Percentiles rank a stretch among this genome's conserved stretches.
phyloP scores from a whole-genome alignment of 2,888 invertebrate species.

The Torymus aiolomorphi region DNA sequence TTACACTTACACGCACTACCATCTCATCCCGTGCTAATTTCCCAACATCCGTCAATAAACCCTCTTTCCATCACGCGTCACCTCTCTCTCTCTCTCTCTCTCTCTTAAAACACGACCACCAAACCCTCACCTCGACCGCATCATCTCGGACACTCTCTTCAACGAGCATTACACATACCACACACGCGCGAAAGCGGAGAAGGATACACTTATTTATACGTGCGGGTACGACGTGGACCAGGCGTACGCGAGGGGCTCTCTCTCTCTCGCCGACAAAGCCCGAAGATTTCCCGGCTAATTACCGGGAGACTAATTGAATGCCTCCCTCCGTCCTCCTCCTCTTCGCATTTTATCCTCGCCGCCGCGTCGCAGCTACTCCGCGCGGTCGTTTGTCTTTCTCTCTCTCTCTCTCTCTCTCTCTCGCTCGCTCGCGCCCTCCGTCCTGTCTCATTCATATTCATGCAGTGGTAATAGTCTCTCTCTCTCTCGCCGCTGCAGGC shows the following conservation, averaged over 20 bases:
- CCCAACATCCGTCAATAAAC: no score
- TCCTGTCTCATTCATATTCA: constrained; percentile 75
- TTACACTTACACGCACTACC: no score
- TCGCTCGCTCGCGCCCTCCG: constrained; percentile 30
- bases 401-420: constrained; percentile 56
- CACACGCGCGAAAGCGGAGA: no score
- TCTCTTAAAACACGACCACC: no score
- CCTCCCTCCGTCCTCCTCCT: constrained; percentile 64
- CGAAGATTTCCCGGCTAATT: constrained; percentile 76
- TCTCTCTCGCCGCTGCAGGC: constrained; percentile 61
- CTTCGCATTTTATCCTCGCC: background rate
- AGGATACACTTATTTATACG: no score
- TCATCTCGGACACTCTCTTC: no score
- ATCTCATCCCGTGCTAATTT: no score
- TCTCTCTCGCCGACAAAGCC: constrained; percentile 68
- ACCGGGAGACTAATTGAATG: constrained; percentile 76
- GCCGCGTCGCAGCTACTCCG: constrained; percentile 1
- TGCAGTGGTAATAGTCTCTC: constrained; percentile 73
- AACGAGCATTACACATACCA: no score
- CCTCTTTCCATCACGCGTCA: no score
- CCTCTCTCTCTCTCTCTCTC: no score
- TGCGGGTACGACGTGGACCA: background rate
- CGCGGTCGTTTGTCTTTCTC: constrained; percentile 34
- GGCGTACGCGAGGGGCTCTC: background rate
- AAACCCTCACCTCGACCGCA: no score